Evolutionary conservation across 1,140 invertebrate species (phyloP).

Genomic region (Hylaeus volcanicus): DNA sequence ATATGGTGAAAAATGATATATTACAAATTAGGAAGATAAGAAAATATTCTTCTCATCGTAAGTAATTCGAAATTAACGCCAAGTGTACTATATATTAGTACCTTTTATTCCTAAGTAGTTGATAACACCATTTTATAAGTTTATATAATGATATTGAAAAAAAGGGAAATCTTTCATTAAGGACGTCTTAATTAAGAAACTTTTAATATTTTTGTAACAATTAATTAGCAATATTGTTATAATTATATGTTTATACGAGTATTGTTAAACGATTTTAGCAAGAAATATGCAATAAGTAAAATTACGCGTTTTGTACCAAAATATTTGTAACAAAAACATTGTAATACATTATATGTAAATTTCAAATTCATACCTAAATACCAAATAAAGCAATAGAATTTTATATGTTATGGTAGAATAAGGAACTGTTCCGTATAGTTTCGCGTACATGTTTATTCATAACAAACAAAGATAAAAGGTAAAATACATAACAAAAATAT

Average conservation of each 20-base stretch:
- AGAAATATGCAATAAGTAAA: slow-evolving; percentile 6
- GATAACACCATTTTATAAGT: slow-evolving; percentile 23
- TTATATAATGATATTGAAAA: slow-evolving; percentile 34
- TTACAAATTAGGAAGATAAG: slow-evolving; percentile 33
- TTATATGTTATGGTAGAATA: not conserved
- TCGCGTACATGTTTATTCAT: slow-evolving; percentile 24
- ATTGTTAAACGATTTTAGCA: not conserved
- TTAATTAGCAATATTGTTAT: slow-evolving; percentile 42
- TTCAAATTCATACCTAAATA: slow-evolving; percentile 4
- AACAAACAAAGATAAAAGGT: slow-evolving; percentile 21
- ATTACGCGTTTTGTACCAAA: slow-evolving; percentile 30
- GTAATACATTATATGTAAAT: slow-evolving; percentile 5
- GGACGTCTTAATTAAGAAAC: slow-evolving; percentile 4
- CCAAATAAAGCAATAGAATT: slow-evolving; percentile 42
- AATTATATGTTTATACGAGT: slow-evolving; percentile 23
- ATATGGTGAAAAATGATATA: slow-evolving; percentile 32
- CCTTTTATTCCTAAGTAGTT: slow-evolving; percentile 14
- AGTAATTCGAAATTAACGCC: slow-evolving; percentile 11
- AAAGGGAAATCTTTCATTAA: slow-evolving; percentile 7
- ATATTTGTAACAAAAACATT: slow-evolving; percentile 13
- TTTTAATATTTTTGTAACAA: slow-evolving; percentile 50
- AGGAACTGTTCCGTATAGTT: not conserved
- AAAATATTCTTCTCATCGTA: slow-evolving; percentile 27
- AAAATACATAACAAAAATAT: slow-evolving; percentile 41
- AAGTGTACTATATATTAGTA: slow-evolving; percentile 12